phyloP scores from a whole-genome alignment of 1,140 invertebrate species.

The Macrocentrus cingulum region DNA sequence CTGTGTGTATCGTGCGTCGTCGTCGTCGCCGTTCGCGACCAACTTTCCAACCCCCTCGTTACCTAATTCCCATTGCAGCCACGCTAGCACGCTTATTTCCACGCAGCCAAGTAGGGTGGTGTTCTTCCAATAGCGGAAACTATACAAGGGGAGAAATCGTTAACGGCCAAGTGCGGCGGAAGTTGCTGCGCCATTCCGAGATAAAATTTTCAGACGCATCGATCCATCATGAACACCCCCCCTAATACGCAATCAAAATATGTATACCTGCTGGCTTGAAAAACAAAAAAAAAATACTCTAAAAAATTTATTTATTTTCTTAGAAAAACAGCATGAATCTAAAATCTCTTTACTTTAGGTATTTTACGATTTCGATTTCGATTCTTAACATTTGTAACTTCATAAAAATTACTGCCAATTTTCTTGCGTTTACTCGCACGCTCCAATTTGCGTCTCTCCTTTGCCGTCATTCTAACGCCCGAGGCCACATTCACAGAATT shows the following conservation, averaged over 20 bases:
- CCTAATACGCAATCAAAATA: too few relatives aligned
- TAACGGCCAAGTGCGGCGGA: conserved; percentile 13
- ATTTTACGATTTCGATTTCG: conserved; percentile 69
- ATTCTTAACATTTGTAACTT: conserved; percentile 91
- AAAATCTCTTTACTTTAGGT: conserved; percentile 42
- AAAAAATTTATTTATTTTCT: neutral
- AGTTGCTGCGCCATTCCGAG: conserved; percentile 23
- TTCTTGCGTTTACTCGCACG: conserved; percentile 79
- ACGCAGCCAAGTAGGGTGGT: conserved; percentile 4
- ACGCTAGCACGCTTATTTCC: neutral
- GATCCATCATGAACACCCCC: conserved; percentile 4
- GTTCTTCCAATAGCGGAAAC: conserved; percentile 2
- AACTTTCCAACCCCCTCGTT: conserved; percentile 16
- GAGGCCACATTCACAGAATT: conserved; percentile 53
- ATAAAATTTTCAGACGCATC: conserved; percentile 19
- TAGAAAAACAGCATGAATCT: neutral
- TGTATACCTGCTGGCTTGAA: too few relatives aligned
- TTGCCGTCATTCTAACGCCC: conserved; percentile 69
- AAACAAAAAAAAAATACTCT: too few relatives aligned
- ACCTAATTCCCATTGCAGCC: conserved; percentile 19
- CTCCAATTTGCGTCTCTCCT: conserved; percentile 74
- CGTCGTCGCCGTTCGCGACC: neutral
- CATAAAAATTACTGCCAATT: conserved; percentile 91
- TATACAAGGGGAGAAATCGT: conserved; percentile 20
- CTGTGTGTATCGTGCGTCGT: too few relatives aligned